Conservation (phyloP, 1,140 invertebrate genomes). For the Caenorhabditis remanei region DNA sequence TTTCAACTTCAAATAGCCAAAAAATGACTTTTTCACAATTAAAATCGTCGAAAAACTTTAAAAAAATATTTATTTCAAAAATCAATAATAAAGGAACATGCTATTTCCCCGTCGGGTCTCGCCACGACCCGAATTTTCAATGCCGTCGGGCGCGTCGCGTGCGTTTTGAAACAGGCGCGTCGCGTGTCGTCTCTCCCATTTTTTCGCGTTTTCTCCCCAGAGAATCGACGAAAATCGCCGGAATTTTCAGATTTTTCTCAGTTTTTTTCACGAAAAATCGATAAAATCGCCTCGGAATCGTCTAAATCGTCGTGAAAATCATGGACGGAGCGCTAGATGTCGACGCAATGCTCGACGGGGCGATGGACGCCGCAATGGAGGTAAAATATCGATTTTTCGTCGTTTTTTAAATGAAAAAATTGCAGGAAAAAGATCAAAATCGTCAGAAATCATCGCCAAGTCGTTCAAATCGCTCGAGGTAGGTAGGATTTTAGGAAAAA, state of each 20-base stretch:
- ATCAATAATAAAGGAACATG: neutral
- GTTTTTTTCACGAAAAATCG: neutral
- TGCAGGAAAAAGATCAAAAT: neutral
- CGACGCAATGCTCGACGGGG: neutral
- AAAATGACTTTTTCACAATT: too few species aligned
- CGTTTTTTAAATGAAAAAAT: neutral
- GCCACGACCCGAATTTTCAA: neutral
- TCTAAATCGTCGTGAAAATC: neutral
- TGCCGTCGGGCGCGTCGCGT: constrained; percentile 14
- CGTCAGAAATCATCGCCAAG: neutral
- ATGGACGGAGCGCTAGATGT: neutral
- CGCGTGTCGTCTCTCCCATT: neutral
- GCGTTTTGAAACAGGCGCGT: too few species aligned
- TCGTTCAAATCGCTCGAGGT: neutral
- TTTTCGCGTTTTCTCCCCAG: neutral
- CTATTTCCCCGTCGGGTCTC: neutral
- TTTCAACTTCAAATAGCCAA: too few species aligned
- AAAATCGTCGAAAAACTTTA: neutral
- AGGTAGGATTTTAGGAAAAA: too few species aligned
- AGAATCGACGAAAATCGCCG: too few species aligned
- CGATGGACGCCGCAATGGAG: constrained; percentile 2
- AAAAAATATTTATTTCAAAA: neutral
- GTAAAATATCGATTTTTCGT: neutral
- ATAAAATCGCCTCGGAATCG: neutral
- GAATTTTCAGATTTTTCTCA: too few species aligned